Base-by-base conservation (phyloP, 2,888 invertebrate species). In the Thereva unica region DNA sequence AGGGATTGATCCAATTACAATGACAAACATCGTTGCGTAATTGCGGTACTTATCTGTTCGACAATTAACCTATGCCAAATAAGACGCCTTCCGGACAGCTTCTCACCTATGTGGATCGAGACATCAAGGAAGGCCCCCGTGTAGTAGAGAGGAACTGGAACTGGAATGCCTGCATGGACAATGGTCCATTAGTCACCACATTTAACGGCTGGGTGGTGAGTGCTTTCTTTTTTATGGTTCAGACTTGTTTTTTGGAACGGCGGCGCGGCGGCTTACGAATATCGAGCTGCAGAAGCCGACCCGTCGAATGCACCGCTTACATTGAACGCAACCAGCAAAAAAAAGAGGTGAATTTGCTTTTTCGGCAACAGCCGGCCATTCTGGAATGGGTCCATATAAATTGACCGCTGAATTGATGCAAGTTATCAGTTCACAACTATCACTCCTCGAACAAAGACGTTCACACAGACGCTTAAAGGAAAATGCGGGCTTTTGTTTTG, bases 361-460 rank as follows among this genome's bases (percentile, higher is more conserved):
- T 61, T 61, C 50, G 61, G 61, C 61, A 61, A 44, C 41, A 37
- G 37, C 42, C 10, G 50, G 40, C 34, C 61, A 10, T 61, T 61
- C 61, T 61, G 61, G 61, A 61, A 61, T 50, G 61, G 61, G 61
- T 61, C 50, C 61, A 61, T 61, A 61, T 61, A 61, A 61, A 61
- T 61, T 61, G 50, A 40, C 40, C 37, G 61, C 40, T 50, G 61
- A 61, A 61, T 61, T 61, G 61, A 61, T 61, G 49, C n/a, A 50
- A 50, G 50, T 61, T 61, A 61, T 61, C 61, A 61, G 61, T 61
- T 61, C 61, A 61, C 23, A 41, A n/a, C 40, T 61, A 61, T 61
- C 87, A 68, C 84, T 84, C 68, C 89, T 75, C 10, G 86, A 84
- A 55, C 85, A 83, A 9, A 89, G 89, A 10, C 5, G 53, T 52